phyloP scores from a whole-genome alignment of 2,797 vertebrate genomes.

The Spinus pinus region DNA sequence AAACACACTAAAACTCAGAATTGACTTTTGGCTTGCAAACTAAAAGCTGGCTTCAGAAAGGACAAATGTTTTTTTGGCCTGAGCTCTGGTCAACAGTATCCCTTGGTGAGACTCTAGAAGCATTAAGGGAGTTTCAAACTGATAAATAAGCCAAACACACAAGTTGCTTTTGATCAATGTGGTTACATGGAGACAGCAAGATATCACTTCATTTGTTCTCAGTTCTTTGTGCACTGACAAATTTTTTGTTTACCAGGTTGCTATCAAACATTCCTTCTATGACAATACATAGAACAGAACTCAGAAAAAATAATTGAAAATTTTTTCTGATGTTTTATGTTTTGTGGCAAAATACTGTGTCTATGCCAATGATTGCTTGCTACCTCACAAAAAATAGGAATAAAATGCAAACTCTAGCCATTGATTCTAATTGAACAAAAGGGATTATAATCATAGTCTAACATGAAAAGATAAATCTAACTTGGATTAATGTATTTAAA shows the following conservation, averaged over 20 bases:
- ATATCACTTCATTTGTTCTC: background rate
- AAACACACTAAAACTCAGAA: slow-evolving; percentile 18
- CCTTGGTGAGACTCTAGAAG: background rate
- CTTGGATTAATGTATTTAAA: background rate
- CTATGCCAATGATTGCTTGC: background rate
- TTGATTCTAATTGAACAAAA: background rate
- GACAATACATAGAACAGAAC: background rate
- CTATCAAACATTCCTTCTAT: background rate
- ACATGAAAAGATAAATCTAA: background rate
- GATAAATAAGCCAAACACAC: background rate
- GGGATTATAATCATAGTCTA: background rate
- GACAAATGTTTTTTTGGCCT: background rate
- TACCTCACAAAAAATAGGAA: background rate
- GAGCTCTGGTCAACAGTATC: slow-evolving; percentile 8
- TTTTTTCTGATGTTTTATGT: background rate
- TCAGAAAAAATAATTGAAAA: background rate
- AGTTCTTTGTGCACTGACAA: background rate
- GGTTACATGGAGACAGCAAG: background rate
- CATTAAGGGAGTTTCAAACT: background rate
- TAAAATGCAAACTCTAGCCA: background rate
- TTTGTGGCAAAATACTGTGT: background rate
- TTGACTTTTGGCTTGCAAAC: slow-evolving; percentile 2
- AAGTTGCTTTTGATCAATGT: background rate
- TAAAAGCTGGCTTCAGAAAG: slow-evolving; percentile 5
- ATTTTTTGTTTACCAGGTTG: background rate